Evolutionary conservation across 2,888 invertebrate species (phyloP).

Genomic region (Gasteruption jaculator): DNA sequence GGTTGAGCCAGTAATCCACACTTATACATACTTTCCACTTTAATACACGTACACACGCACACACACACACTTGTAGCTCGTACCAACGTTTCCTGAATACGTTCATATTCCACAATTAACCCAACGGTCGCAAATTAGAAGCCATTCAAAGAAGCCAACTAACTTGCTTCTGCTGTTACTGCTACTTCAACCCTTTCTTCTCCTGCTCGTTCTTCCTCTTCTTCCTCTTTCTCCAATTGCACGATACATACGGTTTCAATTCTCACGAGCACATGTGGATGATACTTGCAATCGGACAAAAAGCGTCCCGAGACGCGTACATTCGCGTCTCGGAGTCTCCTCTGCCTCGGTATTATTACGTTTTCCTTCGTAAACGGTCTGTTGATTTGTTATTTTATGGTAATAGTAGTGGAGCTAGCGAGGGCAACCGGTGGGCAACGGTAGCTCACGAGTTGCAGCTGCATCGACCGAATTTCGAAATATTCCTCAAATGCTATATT

Average conservation of each 20-base stretch:
- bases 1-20: constrained; percentile 18
- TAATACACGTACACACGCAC: neutral
- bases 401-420: too few relatives aligned
- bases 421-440: too few relatives aligned
- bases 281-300: too few relatives aligned
- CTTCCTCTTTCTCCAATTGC: neutral
- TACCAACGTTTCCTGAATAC: constrained; percentile 22
- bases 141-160: constrained; percentile 27
- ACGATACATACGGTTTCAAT: neutral
- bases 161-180: too few relatives aligned
- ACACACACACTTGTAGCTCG: constrained; percentile 8
- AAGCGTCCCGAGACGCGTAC: too few relatives aligned
- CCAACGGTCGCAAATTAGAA: constrained; percentile 33
- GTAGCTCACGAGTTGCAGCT: too few relatives aligned
- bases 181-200: neutral
- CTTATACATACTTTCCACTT: neutral
- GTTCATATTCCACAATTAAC: constrained; percentile 26
- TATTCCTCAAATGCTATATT: too few relatives aligned
- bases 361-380: too few relatives aligned
- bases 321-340: too few relatives aligned
- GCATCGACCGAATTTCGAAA: too few relatives aligned
- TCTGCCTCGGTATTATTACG: constrained; percentile 7
- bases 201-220: neutral
- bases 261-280: too few relatives aligned
- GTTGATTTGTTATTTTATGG: too few relatives aligned